Base-by-base conservation (phyloP, 2,888 invertebrate genomes). In the Phragmatobia fuliginosa region DNA sequence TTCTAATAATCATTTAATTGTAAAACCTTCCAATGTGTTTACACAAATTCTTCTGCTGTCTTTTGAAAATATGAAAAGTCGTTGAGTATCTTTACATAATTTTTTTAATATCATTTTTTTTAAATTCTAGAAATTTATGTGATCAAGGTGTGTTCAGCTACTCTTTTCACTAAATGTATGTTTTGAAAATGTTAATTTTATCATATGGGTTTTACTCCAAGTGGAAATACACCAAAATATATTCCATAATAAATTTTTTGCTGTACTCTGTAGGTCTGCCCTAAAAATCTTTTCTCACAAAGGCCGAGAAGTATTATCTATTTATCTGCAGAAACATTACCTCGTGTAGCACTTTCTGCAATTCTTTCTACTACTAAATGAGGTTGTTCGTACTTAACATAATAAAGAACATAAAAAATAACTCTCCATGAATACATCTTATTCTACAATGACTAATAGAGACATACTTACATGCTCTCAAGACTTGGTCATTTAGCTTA, bases 401-500 rank as follows among this genome's bases (percentile, higher is more conserved):
- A 36, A 25, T 58, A 67, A 45, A 41, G 10, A 33, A 25, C 61
- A 62, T n/a, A 52, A 28, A 10, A 18, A 36, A 18, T 58, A 25
- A 60, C 28, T 16, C 28, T 56, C 7, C 16, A 28, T 38, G 36
- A 10, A 32, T 65, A 67, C 65, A 68, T 71, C 52, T 67, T 62
- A 28, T 66, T 72, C 77, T 67, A 67, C 58, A 58, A 70, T 62
- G 45, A 49, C 64, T 64, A 60, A 41, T 66, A 64, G 68, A 68
- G 68, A 59, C 32, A 21, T 68, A 59, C 32, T 21, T 68, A 38
- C 62, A 31, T 41, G 62, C 61, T 56, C 41, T 58, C 58, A 31
- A 65, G 70, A 70, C 64, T 67, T 64, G 21, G 66, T 62, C 62
- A 63, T 56, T 61, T 66, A 31, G 66, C 75, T 80, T 81, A 60